These are phyloP conservation scores for Barbus barbus DNA, from an alignment of 2,113 vertebrate genomes.

Conservation along the genomic window DNA sequence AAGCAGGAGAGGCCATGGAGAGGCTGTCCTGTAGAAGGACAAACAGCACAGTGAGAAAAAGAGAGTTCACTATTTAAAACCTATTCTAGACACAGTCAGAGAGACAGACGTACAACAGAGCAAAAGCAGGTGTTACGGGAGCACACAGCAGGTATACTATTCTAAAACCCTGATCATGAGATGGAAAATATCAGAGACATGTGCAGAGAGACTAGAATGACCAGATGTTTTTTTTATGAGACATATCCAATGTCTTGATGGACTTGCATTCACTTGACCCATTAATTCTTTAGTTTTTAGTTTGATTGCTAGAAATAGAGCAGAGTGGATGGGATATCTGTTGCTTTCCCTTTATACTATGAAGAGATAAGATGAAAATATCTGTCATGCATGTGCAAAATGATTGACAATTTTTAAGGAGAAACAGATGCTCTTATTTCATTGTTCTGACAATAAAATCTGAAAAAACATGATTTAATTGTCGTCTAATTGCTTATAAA, in stretches of 20 bases:
- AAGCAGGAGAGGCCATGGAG: constrained; percentile 99
- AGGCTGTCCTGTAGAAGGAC: constrained; percentile 99
- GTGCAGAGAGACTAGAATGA: constrained; percentile 1
- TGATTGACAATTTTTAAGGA: neutral
- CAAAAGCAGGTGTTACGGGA: constrained; percentile 4
- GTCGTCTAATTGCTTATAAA: neutral
- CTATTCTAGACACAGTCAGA: neutral
- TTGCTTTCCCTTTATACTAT: neutral
- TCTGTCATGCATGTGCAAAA: neutral
- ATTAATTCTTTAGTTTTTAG: neutral
- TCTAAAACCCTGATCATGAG: neutral
- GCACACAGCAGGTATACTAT: neutral
- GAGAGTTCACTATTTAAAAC: constrained; percentile 58
- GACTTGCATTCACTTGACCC: neutral
- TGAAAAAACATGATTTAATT: neutral
- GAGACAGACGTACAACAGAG: neutral
- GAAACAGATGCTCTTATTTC: neutral
- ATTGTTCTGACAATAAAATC: neutral
- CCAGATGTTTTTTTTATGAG: constrained; percentile 1
- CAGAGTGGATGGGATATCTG: neutral
- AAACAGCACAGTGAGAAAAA: constrained; percentile 84
- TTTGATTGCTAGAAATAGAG: no score
- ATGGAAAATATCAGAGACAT: neutral
- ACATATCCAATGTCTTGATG: neutral
- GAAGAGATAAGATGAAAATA: neutral